These are phyloP conservation scores for Epizoanthus illoricatus DNA, from an alignment of 92 coral and sea anemone species.

Conservation along the genomic window DNA sequence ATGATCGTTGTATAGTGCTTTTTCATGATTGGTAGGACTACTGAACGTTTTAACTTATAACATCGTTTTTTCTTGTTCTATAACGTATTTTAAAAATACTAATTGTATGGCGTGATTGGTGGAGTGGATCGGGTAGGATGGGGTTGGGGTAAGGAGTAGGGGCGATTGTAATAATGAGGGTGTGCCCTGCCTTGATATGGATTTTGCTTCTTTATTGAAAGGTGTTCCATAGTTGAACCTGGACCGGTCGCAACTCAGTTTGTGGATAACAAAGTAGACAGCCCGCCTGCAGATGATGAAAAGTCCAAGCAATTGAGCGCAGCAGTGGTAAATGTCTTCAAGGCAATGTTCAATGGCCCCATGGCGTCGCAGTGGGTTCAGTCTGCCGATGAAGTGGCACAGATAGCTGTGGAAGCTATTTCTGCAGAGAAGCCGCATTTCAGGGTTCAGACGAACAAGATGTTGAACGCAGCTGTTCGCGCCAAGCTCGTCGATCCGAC, in stretches of 20 bases:
- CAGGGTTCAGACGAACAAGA: constrained; percentile 82
- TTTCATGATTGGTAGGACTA: too few species aligned
- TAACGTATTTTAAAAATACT: too few species aligned
- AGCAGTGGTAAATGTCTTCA: constrained; percentile 47
- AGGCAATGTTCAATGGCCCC: constrained; percentile 49
- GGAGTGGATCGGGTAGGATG: too few species aligned
- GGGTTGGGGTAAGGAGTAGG: too few species aligned
- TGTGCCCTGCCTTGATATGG: too few species aligned
- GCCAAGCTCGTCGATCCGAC: constrained; percentile 79
- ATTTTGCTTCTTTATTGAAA: constrained; percentile 3
- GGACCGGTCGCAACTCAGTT: constrained; percentile 80
- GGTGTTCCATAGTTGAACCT: constrained; percentile 83
- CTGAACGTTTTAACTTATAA: too few species aligned
- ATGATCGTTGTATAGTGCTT: too few species aligned
- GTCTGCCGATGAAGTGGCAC: constrained; percentile 82
- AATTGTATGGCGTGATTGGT: too few species aligned
- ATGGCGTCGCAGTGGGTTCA: constrained; percentile 42
- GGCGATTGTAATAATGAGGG: too few species aligned
- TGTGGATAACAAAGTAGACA: constrained; percentile 29
- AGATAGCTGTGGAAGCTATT: constrained; percentile 65
- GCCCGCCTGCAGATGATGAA: constrained; percentile 58
- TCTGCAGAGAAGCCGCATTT: constrained; percentile 81
- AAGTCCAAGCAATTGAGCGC: constrained; percentile 69
- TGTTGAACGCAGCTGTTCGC: constrained; percentile 47
- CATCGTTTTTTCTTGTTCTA: too few species aligned